Percentiles rank a stretch among this genome's conserved stretches.
These are phyloP conservation scores for Thalassarche chlororhynchos DNA, from an alignment of 2,113 vertebrate species.

Conservation along the genomic window DNA sequence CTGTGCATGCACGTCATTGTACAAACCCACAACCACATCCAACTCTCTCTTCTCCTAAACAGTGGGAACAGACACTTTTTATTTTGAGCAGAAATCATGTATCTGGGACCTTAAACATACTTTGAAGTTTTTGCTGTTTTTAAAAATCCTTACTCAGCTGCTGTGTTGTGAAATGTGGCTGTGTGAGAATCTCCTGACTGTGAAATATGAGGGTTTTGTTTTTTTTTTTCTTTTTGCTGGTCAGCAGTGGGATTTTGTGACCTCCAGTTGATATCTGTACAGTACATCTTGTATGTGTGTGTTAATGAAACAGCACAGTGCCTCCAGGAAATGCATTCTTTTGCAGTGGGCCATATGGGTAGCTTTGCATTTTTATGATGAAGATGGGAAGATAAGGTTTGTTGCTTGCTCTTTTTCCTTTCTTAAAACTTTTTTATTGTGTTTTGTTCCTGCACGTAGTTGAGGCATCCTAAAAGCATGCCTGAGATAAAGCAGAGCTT, in stretches of 20 bases:
- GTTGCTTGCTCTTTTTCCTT: conserved; percentile 10
- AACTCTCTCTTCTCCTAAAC: neutral
- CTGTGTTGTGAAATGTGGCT: conserved; percentile 23
- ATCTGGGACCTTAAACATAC: neutral
- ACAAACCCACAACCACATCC: conserved; percentile 16
- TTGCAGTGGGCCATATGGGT: conserved; percentile 54
- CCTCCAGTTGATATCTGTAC: conserved; percentile 13
- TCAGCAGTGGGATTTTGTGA: conserved; percentile 43
- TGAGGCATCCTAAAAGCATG: neutral
- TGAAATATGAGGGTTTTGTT: neutral
- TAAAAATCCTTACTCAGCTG: conserved; percentile 46
- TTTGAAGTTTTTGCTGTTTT: conserved; percentile 13
- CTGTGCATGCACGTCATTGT: neutral
- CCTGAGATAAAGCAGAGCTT: conserved; percentile 7
- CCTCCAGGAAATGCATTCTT: conserved; percentile 64
- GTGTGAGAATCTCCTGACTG: conserved; percentile 17
- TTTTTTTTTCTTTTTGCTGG: neutral
- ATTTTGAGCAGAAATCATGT: neutral
- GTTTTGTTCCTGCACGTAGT: neutral
- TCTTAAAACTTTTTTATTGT: conserved; percentile 2
- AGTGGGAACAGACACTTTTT: neutral
- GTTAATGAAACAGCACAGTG: neutral
- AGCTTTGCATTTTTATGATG: conserved; percentile 51
- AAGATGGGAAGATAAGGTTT: conserved; percentile 56
- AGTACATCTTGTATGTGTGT: conserved; percentile 29